phyloP scores from a whole-genome alignment of 2,113 vertebrate genomes.

The Tetraodon nigroviridis region DNA sequence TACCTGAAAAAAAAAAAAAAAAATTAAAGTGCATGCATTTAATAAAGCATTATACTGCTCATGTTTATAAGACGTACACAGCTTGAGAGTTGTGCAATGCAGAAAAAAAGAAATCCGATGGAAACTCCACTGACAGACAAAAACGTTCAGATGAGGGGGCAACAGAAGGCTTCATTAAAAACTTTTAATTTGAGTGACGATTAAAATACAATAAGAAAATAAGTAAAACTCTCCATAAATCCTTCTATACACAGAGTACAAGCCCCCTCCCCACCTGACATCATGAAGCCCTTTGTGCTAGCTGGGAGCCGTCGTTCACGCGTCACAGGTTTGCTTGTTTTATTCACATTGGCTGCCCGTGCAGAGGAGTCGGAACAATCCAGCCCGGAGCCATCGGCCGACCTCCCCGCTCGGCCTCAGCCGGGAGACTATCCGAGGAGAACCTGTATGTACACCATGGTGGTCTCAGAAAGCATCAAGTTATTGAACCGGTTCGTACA shows the following conservation, averaged over 20 bases:
- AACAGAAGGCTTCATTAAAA: conserved; percentile 75
- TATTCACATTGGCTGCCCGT: conserved; percentile 89
- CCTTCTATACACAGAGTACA: conserved; percentile 99
- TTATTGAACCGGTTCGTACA: conserved; percentile 90
- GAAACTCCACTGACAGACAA: conserved; percentile 72
- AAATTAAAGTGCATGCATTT: conserved; percentile 98
- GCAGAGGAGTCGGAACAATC: conserved; percentile 79
- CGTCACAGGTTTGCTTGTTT: conserved; percentile 49
- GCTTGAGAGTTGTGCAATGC: conserved; percentile 90
- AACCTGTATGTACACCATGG: conserved; percentile 84
- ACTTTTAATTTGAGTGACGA: conserved; percentile 84
- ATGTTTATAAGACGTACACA: conserved; percentile 90
- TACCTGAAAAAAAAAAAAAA: conserved; percentile 79
- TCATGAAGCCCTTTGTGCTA: conserved; percentile 88
- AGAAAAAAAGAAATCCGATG: conserved; percentile 52
- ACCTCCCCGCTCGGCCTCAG: conserved; percentile 25
- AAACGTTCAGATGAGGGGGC: conserved; percentile 68
- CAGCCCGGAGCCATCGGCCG: conserved; percentile 56
- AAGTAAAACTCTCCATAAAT: conserved; percentile 99
- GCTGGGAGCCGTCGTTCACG: conserved; percentile 84
- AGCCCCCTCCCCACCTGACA: conserved; percentile 67
- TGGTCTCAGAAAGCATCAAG: conserved; percentile 84
- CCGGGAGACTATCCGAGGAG: conserved; percentile 46
- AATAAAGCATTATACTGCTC: conserved; percentile 89
- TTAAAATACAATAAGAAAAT: conserved; percentile 99